phyloP scores from a whole-genome alignment of 64 coral and sea anemone species.

The Hydrozoanthus tunicans region DNA sequence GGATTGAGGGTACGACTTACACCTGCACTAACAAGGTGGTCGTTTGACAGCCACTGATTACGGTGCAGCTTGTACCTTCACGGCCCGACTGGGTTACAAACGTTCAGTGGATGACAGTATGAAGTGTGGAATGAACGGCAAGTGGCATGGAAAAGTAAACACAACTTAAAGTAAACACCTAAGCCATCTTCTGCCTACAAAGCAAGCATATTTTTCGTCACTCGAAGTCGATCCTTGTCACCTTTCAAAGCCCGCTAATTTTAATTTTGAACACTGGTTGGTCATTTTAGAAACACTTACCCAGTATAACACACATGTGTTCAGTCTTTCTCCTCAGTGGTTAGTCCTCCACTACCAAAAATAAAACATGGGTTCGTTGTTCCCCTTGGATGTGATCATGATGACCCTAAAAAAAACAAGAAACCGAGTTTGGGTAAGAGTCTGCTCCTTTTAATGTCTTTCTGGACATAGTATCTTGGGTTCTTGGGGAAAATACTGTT shows the following conservation, averaged over 20 bases:
- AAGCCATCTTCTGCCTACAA: no score
- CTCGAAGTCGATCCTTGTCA: no score
- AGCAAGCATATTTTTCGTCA: no score
- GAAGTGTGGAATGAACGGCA: not conserved
- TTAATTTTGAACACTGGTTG: no score
- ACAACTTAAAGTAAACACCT: not conserved
- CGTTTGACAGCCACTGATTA: not conserved
- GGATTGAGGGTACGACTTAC: not conserved
- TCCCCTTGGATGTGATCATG: not conserved
- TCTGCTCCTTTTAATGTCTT: not conserved
- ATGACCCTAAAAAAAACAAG: not conserved
- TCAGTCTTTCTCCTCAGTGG: not conserved
- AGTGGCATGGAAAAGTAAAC: not conserved
- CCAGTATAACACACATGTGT: no score
- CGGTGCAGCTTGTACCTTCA: conserved; percentile 10
- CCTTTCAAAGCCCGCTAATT: no score
- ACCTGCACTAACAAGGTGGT: not conserved
- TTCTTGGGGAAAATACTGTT: not conserved
- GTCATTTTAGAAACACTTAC: no score
- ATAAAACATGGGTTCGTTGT: not conserved
- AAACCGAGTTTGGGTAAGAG: not conserved
- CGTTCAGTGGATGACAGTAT: not conserved
- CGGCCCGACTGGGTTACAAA: not conserved
- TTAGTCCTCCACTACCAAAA: not conserved
- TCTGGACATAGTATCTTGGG: not conserved